Base-by-base conservation (phyloP, 2,113 vertebrate species). In the Hemiscyllium ocellatum region DNA sequence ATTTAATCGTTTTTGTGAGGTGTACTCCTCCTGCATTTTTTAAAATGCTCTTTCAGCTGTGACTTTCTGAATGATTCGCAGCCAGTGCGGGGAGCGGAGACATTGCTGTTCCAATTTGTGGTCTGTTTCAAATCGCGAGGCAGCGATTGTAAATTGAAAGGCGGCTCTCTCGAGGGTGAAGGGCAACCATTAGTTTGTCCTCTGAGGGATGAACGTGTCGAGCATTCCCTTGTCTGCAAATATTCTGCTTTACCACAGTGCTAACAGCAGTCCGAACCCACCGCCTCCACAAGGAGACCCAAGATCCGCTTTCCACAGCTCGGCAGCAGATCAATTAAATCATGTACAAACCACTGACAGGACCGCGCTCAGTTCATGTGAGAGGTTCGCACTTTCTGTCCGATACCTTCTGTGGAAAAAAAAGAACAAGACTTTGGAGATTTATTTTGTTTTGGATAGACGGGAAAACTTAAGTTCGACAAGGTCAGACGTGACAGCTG, bases 111-210 rank as follows among this genome's bases (percentile, higher is more conserved):
- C 17, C 89, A 7, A 20, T 93, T 37, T 65, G 89, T 19, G 89
- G n/a, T 93, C 61, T 65, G 22, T 66, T 93, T 37, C 61, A 65
- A 65, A 65, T 61, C 61, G 66, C 89, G 61, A 66, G 87, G 89
- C 89, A 93, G 61, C 37, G 61, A 66, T 66, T 93, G 89, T 93
- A 93, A 93, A 93, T 93, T 68, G 37, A 37, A 19, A 61, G 20
- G 61, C 65, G 61, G 33, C n/a, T 68, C 19, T 93, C 20, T 22
- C 37, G 89, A 65, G 61, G 61, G 61, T 72, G 69, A 95, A 29
- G 47, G 94, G 19, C 72, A 95, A 95, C 42, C 37, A 33, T 76
- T 76, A 10, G 56, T 61, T 95, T 76, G 42, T 33, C 42, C 68
- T 72, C 33, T 70, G 68, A 76, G 94, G 13, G 42, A 26, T 95